Conservation (phyloP, 2,113 vertebrate genomes). For the Ptilorrhoa leucosticta region DNA sequence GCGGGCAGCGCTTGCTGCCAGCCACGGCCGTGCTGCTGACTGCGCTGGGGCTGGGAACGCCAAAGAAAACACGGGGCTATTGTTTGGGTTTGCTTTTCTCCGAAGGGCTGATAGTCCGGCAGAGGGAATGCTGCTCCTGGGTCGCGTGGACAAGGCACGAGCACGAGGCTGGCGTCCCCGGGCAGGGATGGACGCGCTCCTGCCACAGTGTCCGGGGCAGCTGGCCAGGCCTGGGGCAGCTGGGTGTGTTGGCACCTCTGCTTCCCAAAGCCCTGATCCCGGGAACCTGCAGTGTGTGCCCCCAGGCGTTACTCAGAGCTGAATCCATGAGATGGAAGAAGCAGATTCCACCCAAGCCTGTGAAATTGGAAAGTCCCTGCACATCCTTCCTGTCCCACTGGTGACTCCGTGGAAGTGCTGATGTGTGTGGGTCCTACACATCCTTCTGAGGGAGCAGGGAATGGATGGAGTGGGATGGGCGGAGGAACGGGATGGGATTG, state of each 20-base stretch:
- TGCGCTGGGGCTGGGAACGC: not conserved
- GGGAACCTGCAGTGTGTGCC: not conserved
- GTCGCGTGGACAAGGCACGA: not conserved
- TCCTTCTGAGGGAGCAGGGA: not conserved
- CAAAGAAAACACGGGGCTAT: constrained; percentile 1
- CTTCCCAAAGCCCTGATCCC: not conserved
- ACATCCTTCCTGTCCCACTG: not conserved
- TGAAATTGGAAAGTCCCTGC: not conserved
- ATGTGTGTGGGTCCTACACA: not conserved
- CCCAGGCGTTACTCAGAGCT: not conserved
- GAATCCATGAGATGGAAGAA: not conserved
- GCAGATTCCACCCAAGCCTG: not conserved
- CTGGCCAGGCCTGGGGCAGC: not conserved
- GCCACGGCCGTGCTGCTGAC: not conserved
- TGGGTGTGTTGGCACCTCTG: not conserved
- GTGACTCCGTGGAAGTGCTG: not conserved
- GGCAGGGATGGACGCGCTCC: not conserved
- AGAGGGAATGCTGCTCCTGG: not conserved
- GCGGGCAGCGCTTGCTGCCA: not conserved
- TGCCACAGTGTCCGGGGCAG: not conserved
- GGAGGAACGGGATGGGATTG: not conserved
- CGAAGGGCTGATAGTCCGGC: not conserved
- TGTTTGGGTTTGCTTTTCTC: not conserved
- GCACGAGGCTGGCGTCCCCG: not conserved
- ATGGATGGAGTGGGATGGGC: not conserved